These are phyloP conservation scores for Semicossyphus pulcher DNA, from an alignment of 2,113 vertebrate species.

Conservation along the genomic window DNA sequence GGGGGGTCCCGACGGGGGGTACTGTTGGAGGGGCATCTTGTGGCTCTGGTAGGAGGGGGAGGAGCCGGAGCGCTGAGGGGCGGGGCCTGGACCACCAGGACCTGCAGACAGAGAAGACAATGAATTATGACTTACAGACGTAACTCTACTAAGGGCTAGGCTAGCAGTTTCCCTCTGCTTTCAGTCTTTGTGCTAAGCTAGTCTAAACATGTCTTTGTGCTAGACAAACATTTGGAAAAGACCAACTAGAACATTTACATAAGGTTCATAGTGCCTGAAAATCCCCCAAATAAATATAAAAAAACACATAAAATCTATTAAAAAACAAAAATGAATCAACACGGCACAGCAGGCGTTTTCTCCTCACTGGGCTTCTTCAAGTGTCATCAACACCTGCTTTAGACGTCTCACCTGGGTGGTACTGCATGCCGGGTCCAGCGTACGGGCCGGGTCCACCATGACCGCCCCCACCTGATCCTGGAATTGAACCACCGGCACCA, in stretches of 20 bases:
- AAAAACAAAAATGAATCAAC: too few species aligned
- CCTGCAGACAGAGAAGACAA: slow-evolving; percentile 43
- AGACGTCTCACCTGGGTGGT: slow-evolving; percentile 65
- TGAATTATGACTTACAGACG: neutral
- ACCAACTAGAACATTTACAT: too few species aligned
- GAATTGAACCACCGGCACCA: slow-evolving; percentile 38
- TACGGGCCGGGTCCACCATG: slow-evolving; percentile 72
- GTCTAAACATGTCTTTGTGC: neutral
- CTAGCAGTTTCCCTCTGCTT: too few species aligned
- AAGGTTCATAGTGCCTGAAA: too few species aligned
- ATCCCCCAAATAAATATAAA: too few species aligned
- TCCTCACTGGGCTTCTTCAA: too few species aligned
- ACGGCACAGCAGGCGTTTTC: too few species aligned
- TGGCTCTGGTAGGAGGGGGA: slow-evolving; percentile 90
- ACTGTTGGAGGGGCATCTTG: slow-evolving; percentile 87
- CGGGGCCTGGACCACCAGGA: slow-evolving; percentile 69
- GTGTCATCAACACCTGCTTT: neutral
- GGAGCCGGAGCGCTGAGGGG: slow-evolving; percentile 85
- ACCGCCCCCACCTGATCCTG: slow-evolving; percentile 50
- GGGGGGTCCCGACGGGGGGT: slow-evolving; percentile 79
- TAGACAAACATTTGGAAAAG: too few species aligned
- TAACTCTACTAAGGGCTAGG: too few species aligned
- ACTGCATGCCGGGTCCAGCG: slow-evolving; percentile 86
- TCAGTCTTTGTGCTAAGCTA: slow-evolving; percentile 15
- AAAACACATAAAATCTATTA: too few species aligned